These are phyloP conservation scores for Pterostichus madidus DNA, from an alignment of 2,888 invertebrate genomes.

Conservation along the genomic window DNA sequence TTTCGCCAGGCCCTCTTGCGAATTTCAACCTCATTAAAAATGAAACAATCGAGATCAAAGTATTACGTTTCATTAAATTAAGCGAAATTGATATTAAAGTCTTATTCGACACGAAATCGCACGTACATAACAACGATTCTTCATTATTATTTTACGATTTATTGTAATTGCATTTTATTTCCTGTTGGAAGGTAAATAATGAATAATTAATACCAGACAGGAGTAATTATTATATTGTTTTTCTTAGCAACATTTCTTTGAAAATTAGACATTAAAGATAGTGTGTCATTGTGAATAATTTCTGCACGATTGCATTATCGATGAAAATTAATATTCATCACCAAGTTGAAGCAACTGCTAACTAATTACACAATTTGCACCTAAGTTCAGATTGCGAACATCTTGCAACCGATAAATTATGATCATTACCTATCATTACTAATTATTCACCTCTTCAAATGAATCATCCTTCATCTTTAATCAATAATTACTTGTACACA, in stretches of 20 bases:
- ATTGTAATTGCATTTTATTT: not conserved
- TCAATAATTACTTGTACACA: not conserved
- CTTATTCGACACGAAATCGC: slow-evolving; percentile 11
- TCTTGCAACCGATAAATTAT: slow-evolving; percentile 55
- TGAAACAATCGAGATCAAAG: slow-evolving; percentile 66
- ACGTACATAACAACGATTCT: not conserved
- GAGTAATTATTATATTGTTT: no score
- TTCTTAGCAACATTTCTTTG: no score
- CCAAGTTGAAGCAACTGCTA: not conserved
- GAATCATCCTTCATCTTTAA: slow-evolving; percentile 3
- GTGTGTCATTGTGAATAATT: no score
- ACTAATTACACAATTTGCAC: slow-evolving; percentile 25
- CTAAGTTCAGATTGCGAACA: slow-evolving; percentile 19
- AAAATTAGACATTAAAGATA: no score
- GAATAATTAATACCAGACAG: no score
- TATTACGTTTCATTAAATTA: slow-evolving; percentile 60
- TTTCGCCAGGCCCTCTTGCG: slow-evolving; percentile 53
- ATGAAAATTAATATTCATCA: no score
- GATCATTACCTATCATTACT: slow-evolving; percentile 49
- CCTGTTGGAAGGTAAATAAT: no score
- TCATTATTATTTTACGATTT: slow-evolving; percentile 33
- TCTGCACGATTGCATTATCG: no score
- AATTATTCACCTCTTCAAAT: slow-evolving; percentile 49
- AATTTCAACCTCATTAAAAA: slow-evolving; percentile 65
- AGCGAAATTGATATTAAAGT: slow-evolving; percentile 61